Percentiles rank a stretch among this genome's conserved stretches.
Evolutionary conservation across 2,797 vertebrate genomes (phyloP).

Genomic region (Thamnophis elegans): DNA sequence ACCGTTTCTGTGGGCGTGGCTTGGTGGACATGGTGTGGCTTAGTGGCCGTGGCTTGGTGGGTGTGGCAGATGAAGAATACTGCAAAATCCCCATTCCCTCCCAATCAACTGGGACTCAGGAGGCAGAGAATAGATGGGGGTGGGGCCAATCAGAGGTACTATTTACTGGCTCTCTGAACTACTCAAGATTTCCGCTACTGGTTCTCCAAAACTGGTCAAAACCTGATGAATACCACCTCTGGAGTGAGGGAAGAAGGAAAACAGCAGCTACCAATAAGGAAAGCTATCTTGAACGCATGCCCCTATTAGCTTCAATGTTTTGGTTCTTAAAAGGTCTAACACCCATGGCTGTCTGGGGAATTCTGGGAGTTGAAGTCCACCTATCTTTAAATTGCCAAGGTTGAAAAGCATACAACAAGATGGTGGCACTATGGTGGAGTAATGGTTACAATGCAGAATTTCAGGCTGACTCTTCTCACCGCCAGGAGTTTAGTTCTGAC

Average conservation of each 20-base stretch:
- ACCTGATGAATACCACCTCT: too few relatives aligned
- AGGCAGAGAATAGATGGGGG: too few relatives aligned
- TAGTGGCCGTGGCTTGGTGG: too few relatives aligned
- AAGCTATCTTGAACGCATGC: conserved; percentile 52
- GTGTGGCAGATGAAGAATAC: too few relatives aligned
- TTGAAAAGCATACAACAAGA: neutral
- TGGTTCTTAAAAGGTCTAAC: conserved; percentile 56
- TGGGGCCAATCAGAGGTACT: too few relatives aligned
- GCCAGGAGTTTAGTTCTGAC: neutral
- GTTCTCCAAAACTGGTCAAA: too few relatives aligned
- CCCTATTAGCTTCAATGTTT: conserved; percentile 48
- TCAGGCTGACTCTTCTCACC: neutral
- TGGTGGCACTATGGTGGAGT: neutral
- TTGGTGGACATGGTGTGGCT: too few relatives aligned
- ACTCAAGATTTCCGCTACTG: too few relatives aligned
- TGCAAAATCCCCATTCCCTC: too few relatives aligned
- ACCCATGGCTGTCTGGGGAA: neutral
- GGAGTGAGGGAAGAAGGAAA: conserved; percentile 14
- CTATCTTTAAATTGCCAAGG: neutral
- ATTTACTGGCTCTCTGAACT: too few relatives aligned
- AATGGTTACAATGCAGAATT: neutral
- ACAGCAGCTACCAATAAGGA: neutral
- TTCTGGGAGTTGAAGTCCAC: neutral
- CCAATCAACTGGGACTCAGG: too few relatives aligned
- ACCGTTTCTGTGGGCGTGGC: too few relatives aligned